These are phyloP conservation scores for Syrrhaptes paradoxus DNA, from an alignment of 2,113 vertebrate species.

Conservation along the genomic window DNA sequence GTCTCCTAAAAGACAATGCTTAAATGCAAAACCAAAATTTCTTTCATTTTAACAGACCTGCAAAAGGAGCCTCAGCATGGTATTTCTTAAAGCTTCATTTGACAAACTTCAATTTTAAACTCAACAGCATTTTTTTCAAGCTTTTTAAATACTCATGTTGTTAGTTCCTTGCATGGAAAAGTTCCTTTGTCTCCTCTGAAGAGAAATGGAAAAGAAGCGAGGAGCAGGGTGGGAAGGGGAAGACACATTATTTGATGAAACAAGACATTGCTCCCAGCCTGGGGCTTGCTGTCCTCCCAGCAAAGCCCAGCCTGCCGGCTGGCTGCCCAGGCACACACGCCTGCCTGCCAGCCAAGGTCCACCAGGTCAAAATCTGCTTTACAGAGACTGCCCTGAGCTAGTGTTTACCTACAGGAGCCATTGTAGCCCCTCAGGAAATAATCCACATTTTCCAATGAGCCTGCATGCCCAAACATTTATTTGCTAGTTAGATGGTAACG, in stretches of 20 bases:
- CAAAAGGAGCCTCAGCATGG: neutral
- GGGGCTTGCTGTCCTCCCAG: neutral
- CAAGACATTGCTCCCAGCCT: neutral
- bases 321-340: neutral
- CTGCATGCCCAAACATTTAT: slow-evolving; percentile 19
- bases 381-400: slow-evolving; percentile 4
- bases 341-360: slow-evolving; percentile 55
- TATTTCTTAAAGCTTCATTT: neutral
- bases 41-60: neutral
- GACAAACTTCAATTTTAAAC: neutral
- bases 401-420: slow-evolving; percentile 40
- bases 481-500: slow-evolving; percentile 41
- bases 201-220: neutral
- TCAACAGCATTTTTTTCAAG: neutral
- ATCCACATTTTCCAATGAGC: slow-evolving; percentile 1
- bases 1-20: neutral
- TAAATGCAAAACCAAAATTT: neutral
- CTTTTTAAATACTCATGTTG: neutral
- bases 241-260: slow-evolving; percentile 22
- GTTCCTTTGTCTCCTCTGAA: neutral
- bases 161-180: neutral
- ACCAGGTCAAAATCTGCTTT: slow-evolving; percentile 27
- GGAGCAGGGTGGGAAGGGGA: neutral
- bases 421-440: slow-evolving; percentile 32
- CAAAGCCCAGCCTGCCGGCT: neutral